These are phyloP conservation scores for Verasper variegatus DNA, from an alignment of 2,113 vertebrate species.

Conservation along the genomic window DNA sequence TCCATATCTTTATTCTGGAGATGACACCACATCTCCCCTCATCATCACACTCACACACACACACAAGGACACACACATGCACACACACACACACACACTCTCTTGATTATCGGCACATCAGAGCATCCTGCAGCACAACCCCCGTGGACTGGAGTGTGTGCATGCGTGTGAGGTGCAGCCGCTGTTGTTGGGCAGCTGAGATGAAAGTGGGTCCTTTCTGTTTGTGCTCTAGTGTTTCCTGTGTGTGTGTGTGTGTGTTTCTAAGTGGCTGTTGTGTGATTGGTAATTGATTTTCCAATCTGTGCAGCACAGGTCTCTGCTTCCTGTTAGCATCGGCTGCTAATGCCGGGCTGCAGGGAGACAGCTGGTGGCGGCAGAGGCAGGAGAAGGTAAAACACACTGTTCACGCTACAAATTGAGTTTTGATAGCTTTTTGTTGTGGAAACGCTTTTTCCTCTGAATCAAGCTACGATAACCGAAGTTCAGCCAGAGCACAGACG, in stretches of 20 bases:
- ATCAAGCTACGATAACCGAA: neutral
- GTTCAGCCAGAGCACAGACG: neutral
- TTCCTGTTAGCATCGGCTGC: constrained; percentile 62
- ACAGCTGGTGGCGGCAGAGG: neutral
- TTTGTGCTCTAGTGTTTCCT: neutral
- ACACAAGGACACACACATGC: constrained; percentile 29
- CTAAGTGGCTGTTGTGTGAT: constrained; percentile 42
- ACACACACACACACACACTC: constrained; percentile 13
- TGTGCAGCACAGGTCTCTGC: constrained; percentile 49
- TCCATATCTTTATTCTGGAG: constrained; percentile 50
- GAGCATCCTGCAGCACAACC: constrained; percentile 24
- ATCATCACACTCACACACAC: constrained; percentile 1
- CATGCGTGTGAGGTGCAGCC: constrained; percentile 14
- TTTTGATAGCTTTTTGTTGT: neutral
- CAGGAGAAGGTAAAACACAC: neutral
- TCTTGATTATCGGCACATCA: constrained; percentile 34
- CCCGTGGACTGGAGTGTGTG: neutral
- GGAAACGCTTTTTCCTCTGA: neutral
- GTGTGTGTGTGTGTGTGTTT: constrained; percentile 28
- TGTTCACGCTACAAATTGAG: neutral
- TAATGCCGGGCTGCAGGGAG: constrained; percentile 4
- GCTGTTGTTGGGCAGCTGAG: neutral
- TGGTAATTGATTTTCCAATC: constrained; percentile 71
- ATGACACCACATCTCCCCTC: constrained; percentile 21
- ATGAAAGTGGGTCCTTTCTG: neutral